Evolutionary conservation across 2,888 invertebrate genomes (phyloP).

Genomic region (Psylliodes chrysocephalus): DNA sequence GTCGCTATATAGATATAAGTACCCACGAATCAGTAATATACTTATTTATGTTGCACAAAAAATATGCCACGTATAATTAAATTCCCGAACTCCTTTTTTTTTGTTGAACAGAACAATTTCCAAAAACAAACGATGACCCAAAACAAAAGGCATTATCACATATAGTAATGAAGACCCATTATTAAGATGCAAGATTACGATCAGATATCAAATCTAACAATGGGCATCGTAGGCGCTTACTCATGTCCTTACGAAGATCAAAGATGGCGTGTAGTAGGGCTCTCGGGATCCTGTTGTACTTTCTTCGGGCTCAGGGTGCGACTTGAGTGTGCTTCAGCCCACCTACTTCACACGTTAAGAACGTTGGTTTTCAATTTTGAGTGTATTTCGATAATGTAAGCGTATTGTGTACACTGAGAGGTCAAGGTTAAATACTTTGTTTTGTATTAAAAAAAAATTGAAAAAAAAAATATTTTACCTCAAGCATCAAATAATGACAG

Average conservation of each 20-base stretch:
- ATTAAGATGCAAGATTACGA: conserved; percentile 31
- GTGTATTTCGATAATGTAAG: no score
- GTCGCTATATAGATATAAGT: no score
- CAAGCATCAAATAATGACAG: no score
- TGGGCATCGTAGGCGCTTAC: conserved; percentile 34
- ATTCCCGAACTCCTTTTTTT: background rate
- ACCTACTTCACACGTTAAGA: conserved; percentile 33
- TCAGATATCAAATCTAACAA: conserved; percentile 32
- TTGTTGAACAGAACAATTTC: background rate
- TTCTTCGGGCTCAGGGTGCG: background rate
- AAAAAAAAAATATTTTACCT: no score
- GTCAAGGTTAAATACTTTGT: no score
- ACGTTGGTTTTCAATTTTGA: background rate
- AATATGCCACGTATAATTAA: background rate
- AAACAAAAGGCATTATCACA: conserved; percentile 21
- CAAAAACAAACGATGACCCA: background rate
- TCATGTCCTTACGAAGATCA: conserved; percentile 15
- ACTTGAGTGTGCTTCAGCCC: conserved; percentile 8
- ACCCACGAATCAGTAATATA: no score
- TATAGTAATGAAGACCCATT: conserved; percentile 34
- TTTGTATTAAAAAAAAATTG: no score
- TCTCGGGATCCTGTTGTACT: conserved; percentile 1
- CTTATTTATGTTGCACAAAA: no score
- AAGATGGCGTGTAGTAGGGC: conserved; percentile 21
- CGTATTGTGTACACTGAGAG: no score